A percentile compares a stretch with the other conserved stretches of the same genome.
Evolutionary conservation across 1,140 invertebrate genomes (phyloP).

Genomic region (Agrypnia vestita): DNA sequence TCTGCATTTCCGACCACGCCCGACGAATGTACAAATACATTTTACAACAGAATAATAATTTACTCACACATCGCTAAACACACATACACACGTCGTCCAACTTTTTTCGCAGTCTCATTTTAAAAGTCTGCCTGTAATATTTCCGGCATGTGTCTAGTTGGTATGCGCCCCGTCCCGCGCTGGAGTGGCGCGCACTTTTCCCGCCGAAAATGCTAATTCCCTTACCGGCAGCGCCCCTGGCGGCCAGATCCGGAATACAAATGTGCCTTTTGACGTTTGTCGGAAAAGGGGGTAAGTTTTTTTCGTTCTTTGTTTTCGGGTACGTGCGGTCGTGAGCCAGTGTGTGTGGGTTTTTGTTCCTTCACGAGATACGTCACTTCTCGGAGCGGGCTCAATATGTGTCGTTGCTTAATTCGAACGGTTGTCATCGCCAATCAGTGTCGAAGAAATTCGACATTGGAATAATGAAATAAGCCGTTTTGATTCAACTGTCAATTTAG

Average conservation of each 20-base stretch:
- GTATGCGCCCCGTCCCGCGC: conserved; percentile 31
- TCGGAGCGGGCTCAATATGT: background rate
- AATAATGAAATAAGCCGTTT: too few relatives aligned
- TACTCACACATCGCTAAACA: conserved; percentile 4
- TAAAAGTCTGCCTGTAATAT: conserved; percentile 43
- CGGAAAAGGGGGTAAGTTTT: conserved; percentile 31
- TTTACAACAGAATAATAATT: background rate
- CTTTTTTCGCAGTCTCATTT: conserved; percentile 40
- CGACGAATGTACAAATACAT: too few relatives aligned
- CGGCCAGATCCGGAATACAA: conserved; percentile 56
- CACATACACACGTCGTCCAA: conserved; percentile 1
- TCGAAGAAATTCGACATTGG: background rate
- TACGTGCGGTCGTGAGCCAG: background rate
- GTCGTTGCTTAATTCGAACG: conserved; percentile 4
- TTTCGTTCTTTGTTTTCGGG: conserved; percentile 13
- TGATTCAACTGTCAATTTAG: background rate
- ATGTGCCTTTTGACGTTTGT: conserved; percentile 59
- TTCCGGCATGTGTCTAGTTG: conserved; percentile 33
- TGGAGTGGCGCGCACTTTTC: conserved; percentile 49
- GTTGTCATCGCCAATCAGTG: background rate
- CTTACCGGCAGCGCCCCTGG: conserved; percentile 49
- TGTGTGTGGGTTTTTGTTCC: background rate
- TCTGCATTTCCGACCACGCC: too few relatives aligned
- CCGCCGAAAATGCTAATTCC: conserved; percentile 59
- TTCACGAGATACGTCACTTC: background rate